These are phyloP conservation scores for Notolepis coatsorum DNA, from an alignment of 2,797 vertebrate species.

Conservation along the genomic window DNA sequence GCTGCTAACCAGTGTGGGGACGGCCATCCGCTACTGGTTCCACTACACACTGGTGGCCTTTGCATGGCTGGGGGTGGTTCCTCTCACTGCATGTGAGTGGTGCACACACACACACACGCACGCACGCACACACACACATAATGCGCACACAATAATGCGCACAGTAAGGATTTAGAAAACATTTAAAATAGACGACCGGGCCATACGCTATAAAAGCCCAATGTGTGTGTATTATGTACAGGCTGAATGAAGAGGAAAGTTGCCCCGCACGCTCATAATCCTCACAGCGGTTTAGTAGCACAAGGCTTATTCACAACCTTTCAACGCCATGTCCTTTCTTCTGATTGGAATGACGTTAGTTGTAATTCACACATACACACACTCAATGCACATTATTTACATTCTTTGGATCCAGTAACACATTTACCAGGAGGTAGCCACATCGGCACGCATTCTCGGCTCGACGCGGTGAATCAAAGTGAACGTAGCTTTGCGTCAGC, in stretches of 20 bases:
- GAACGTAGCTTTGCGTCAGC: too few relatives aligned
- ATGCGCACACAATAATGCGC: background rate
- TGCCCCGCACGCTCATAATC: background rate
- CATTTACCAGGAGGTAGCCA: too few relatives aligned
- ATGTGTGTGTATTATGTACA: background rate
- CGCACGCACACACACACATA: background rate
- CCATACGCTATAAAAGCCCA: background rate
- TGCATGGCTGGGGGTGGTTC: conserved; percentile 98
- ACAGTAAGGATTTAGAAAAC: background rate
- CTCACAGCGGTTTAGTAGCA: background rate
- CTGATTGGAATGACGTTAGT: background rate
- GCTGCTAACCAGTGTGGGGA: conserved; percentile 98
- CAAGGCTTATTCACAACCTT: background rate
- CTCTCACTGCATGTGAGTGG: conserved; percentile 98
- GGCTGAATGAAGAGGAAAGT: background rate
- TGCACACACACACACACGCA: conserved; percentile 15
- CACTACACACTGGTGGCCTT: conserved; percentile 99
- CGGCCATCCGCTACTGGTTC: conserved; percentile 99
- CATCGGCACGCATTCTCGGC: too few relatives aligned
- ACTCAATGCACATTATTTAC: background rate
- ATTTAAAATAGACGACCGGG: background rate
- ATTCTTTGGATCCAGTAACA: background rate
- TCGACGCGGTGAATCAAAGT: too few relatives aligned
- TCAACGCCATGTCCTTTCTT: background rate
- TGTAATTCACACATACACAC: background rate